phyloP scores from a whole-genome alignment of 2,113 vertebrate species.

The Raja brachyura region DNA sequence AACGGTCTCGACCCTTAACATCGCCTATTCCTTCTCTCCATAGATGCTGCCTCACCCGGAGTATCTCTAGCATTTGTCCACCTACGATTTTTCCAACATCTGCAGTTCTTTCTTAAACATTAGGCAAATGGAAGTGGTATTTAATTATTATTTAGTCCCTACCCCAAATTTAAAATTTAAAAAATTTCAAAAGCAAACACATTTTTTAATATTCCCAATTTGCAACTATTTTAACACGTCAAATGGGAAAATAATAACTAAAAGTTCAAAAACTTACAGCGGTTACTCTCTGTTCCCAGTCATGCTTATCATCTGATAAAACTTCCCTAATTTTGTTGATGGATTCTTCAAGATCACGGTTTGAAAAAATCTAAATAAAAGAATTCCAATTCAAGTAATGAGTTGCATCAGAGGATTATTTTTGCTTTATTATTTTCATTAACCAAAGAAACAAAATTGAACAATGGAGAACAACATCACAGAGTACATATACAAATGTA shows the following conservation, averaged over 20 bases:
- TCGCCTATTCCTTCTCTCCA: too few relatives aligned
- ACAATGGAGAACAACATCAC: not conserved
- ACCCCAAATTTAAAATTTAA: not conserved
- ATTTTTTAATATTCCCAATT: not conserved
- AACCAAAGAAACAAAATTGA: not conserved
- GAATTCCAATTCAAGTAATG: too few relatives aligned
- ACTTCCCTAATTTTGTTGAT: slow-evolving; percentile 88
- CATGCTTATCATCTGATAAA: slow-evolving; percentile 90
- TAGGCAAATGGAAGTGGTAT: not conserved
- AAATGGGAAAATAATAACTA: not conserved
- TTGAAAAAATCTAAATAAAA: slow-evolving; percentile 77
- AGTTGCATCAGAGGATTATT: not conserved
- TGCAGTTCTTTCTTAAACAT: too few relatives aligned
- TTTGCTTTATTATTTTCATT: not conserved
- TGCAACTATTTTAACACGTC: not conserved
- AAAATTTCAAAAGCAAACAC: not conserved
- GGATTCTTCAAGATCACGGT: slow-evolving; percentile 87
- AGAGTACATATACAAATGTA: not conserved
- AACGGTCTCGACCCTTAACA: too few relatives aligned
- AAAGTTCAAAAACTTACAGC: slow-evolving; percentile 65
- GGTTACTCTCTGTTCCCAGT: slow-evolving; percentile 90
- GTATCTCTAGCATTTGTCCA: too few relatives aligned
- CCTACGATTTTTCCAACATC: too few relatives aligned
- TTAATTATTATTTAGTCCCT: not conserved
- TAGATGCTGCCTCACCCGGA: too few relatives aligned